Conservation (phyloP, 2,888 invertebrate genomes). For the Arrhopalites spinosus region DNA sequence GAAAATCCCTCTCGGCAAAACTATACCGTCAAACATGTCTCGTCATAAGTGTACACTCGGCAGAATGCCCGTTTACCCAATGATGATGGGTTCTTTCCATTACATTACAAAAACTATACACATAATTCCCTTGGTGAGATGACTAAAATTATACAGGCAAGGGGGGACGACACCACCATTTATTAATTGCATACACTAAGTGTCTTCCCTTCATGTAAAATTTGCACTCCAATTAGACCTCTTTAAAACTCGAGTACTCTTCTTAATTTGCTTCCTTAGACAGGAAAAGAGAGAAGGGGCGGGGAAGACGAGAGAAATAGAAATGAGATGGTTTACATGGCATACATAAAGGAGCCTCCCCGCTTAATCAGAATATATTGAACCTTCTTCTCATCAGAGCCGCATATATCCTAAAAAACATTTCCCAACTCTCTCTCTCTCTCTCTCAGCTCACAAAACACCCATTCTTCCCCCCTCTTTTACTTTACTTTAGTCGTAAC, state of each 20-base stretch:
- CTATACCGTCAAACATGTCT: no score
- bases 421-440: not conserved
- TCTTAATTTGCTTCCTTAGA: not conserved
- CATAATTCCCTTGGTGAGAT: no score
- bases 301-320: not conserved
- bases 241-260: not conserved
- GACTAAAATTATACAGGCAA: not conserved
- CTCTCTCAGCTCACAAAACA: not conserved
- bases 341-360: not conserved
- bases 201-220: not conserved
- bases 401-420: not conserved
- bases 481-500: no score
- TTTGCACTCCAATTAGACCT: not conserved
- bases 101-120: no score
- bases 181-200: not conserved
- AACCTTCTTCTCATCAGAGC: not conserved
- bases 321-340: not conserved
- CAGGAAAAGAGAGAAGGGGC: not conserved
- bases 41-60: no score
- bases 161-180: not conserved
- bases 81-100: no score
- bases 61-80: no score
- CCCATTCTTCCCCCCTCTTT: not conserved
- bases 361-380: not conserved
- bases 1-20: no score